Evolutionary conservation across 2,797 vertebrate genomes (phyloP).

Genomic region (Trematomus bernacchii): DNA sequence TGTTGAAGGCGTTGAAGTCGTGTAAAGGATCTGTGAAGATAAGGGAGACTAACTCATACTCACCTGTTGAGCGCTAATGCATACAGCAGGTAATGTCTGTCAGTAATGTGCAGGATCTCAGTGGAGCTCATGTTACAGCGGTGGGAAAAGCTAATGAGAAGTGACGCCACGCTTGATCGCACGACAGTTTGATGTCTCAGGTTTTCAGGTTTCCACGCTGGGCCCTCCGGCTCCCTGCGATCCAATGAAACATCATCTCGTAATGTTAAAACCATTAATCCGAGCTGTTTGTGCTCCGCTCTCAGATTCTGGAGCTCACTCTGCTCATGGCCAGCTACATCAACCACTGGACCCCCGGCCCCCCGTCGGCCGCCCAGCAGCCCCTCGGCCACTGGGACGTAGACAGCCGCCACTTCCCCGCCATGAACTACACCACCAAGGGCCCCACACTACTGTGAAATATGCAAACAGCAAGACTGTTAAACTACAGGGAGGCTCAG

Average conservation of each 20-base stretch:
- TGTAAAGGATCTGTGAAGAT: slow-evolving; percentile 11
- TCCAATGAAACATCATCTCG: slow-evolving; percentile 54
- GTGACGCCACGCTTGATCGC: slow-evolving; percentile 1
- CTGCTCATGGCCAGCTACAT: slow-evolving; percentile 96
- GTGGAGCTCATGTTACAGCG: slow-evolving; percentile 37
- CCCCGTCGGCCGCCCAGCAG: slow-evolving; percentile 67
- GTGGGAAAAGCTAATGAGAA: slow-evolving; percentile 48
- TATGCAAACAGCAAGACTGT: slow-evolving; percentile 14
- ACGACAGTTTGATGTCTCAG: slow-evolving; percentile 37
- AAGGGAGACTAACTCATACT: slow-evolving; percentile 11
- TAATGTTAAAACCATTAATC: slow-evolving; percentile 35
- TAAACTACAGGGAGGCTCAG: slow-evolving; percentile 28
- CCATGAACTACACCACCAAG: slow-evolving; percentile 88
- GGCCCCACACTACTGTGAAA: slow-evolving; percentile 91
- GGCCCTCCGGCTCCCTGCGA: slow-evolving; percentile 30
- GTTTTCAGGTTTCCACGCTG: slow-evolving; percentile 11
- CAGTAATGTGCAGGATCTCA: slow-evolving; percentile 35
- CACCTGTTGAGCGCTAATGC: slow-evolving; percentile 40
- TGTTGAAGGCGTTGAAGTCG: slow-evolving; percentile 7
- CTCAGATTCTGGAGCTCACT: slow-evolving; percentile 93
- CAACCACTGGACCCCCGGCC: slow-evolving; percentile 86
- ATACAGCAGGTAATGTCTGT: slow-evolving; percentile 53
- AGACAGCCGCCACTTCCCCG: slow-evolving; percentile 87
- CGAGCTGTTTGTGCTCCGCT: not conserved
- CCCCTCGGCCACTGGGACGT: slow-evolving; percentile 82